Percentiles rank a stretch among this genome's conserved stretches.
These are phyloP conservation scores for Ceratina australensis DNA, from an alignment of 1,140 invertebrate genomes.

Conservation along the genomic window DNA sequence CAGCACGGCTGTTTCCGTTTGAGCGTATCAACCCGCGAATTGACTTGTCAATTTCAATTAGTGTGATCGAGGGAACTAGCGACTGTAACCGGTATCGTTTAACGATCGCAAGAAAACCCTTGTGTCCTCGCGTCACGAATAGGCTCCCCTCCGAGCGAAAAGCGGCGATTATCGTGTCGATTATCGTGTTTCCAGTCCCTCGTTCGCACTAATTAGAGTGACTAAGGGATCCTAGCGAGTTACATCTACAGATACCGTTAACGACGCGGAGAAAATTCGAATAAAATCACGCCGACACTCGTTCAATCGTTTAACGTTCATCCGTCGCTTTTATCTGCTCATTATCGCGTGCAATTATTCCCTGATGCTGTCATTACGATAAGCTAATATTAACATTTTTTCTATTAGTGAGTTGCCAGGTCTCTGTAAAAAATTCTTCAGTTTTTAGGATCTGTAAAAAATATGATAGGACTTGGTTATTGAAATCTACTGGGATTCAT, in stretches of 20 bases:
- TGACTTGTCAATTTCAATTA: conserved; percentile 32
- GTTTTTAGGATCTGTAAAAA: no score
- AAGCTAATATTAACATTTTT: no score
- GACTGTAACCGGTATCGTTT: not conserved
- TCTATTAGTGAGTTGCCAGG: no score
- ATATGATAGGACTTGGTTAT: no score
- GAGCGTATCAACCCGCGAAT: conserved; percentile 5
- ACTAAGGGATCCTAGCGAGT: not conserved
- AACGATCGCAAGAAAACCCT: not conserved
- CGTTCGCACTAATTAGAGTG: conserved; percentile 9
- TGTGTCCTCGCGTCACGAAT: not conserved
- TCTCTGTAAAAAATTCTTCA: no score
- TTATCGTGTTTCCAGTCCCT: not conserved
- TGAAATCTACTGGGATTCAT: no score
- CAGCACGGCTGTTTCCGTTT: conserved; percentile 1
- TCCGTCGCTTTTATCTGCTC: no score
- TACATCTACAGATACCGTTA: not conserved
- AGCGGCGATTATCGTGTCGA: conserved; percentile 11
- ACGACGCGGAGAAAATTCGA: not conserved
- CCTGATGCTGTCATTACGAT: no score
- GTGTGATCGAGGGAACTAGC: not conserved
- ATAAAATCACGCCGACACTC: not conserved
- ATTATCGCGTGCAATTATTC: no score
- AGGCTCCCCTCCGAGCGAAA: not conserved
- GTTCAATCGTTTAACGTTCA: not conserved